Evolutionary conservation across 1,140 invertebrate genomes (phyloP).

Genomic region (Plutomurus gul): DNA sequence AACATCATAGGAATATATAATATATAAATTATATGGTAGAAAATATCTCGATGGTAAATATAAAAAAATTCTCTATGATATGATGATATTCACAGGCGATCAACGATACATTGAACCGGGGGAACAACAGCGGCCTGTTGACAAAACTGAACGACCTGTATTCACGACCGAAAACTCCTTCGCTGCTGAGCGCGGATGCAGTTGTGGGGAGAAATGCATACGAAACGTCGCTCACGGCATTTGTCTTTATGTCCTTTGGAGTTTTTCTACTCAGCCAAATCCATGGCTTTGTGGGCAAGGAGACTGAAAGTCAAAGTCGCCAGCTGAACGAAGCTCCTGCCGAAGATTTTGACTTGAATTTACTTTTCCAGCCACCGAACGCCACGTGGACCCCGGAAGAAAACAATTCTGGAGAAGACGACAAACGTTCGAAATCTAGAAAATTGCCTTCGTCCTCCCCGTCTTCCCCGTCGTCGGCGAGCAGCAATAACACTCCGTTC

Average conservation of each 20-base stretch:
- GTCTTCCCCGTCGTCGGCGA: neutral
- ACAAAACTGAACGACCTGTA: slow-evolving; percentile 50
- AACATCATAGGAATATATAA: no score
- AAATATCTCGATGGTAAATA: no score
- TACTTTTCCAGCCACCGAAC: slow-evolving; percentile 53
- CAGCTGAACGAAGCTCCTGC: neutral
- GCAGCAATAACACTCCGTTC: neutral
- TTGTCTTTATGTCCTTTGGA: slow-evolving; percentile 65
- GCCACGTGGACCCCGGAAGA: slow-evolving; percentile 40
- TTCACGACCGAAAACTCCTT: slow-evolving; percentile 14
- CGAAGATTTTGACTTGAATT: slow-evolving; percentile 48
- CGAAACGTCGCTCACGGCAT: slow-evolving; percentile 60
- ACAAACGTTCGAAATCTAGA: neutral
- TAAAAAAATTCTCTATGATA: neutral
- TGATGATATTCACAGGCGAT: slow-evolving; percentile 36
- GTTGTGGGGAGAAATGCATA: slow-evolving; percentile 45
- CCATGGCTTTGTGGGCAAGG: slow-evolving; percentile 56
- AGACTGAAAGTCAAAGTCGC: slow-evolving; percentile 56
- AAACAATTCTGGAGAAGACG: slow-evolving; percentile 25
- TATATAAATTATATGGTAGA: no score
- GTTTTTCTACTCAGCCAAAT: slow-evolving; percentile 66
- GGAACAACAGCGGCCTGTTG: slow-evolving; percentile 44
- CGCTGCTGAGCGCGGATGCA: neutral
- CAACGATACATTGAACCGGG: slow-evolving; percentile 51
- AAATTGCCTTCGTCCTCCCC: no score